Conservation (phyloP, 1,140 invertebrate genomes). For the Bacillus rossius region DNA sequence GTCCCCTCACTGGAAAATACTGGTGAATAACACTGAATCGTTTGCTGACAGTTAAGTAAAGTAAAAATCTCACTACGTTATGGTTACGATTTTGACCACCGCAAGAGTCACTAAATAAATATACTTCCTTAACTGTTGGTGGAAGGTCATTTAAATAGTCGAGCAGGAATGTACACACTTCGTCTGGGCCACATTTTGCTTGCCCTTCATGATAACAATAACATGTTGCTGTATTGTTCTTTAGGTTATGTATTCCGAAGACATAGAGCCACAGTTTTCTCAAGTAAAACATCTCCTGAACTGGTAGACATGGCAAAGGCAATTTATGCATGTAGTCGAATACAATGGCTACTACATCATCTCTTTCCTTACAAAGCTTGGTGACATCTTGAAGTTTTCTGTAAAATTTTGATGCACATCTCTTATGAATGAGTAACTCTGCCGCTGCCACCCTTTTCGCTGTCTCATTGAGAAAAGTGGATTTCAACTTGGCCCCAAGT, state of each 20-base stretch:
- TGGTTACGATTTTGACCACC: too few species aligned
- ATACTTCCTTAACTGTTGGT: not conserved
- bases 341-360: not conserved
- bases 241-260: slow-evolving; percentile 32
- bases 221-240: slow-evolving; percentile 20
- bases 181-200: slow-evolving; percentile 26
- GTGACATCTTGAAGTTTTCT: slow-evolving; percentile 1
- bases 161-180: slow-evolving; percentile 27
- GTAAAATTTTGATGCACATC: slow-evolving; percentile 17
- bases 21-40: too few species aligned
- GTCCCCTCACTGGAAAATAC: too few species aligned
- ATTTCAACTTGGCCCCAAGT: slow-evolving; percentile 18
- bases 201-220: slow-evolving; percentile 30
- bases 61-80: too few species aligned
- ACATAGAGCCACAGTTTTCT: slow-evolving; percentile 31
- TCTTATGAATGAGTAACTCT: slow-evolving; percentile 14
- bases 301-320: slow-evolving; percentile 17
- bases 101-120: too few species aligned
- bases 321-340: slow-evolving; percentile 15
- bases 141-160: slow-evolving; percentile 24
- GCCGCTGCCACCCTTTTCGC: slow-evolving; percentile 17
- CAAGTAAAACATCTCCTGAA: slow-evolving; percentile 27
- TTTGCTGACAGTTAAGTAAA: too few species aligned
- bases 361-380: not conserved
- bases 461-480: slow-evolving; percentile 12